Conservation (phyloP, 1,140 invertebrate genomes). For the Hetaerina americana region DNA sequence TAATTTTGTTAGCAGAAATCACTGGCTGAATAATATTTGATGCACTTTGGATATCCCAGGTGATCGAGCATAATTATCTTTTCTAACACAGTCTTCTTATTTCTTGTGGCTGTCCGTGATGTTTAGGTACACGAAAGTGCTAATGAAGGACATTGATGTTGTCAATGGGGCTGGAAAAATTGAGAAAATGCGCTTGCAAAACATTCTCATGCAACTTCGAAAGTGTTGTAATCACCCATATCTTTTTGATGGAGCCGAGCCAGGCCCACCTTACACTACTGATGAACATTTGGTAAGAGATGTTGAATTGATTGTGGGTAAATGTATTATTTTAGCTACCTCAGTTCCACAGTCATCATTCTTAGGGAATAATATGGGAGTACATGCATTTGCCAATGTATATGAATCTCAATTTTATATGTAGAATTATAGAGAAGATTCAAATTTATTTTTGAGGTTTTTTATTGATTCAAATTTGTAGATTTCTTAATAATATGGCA, state of each 20-base stretch:
- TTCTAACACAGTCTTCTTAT: not conserved
- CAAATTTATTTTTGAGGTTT: no score
- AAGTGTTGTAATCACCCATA: slow-evolving; percentile 99
- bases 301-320: no score
- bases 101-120: not conserved
- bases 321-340: no score
- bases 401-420: no score
- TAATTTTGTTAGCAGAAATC: not conserved
- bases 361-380: no score
- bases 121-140: slow-evolving; percentile 76
- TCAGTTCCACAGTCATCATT: no score
- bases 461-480: no score
- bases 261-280: slow-evolving; percentile 96
- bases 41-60: no score
- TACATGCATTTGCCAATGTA: no score
- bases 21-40: not conserved
- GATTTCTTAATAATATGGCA: no score
- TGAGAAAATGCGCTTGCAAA: slow-evolving; percentile 95
- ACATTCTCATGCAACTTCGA: slow-evolving; percentile 97
- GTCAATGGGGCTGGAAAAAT: slow-evolving; percentile 95
- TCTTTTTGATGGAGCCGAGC: slow-evolving; percentile 96
- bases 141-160: slow-evolving; percentile 99
- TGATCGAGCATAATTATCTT: slow-evolving; percentile 7
- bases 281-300: slow-evolving; percentile 94
- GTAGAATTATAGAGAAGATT: no score